A percentile compares a stretch with the other conserved stretches of the same genome.
Evolutionary conservation across 2,888 invertebrate genomes (phyloP).

Genomic region (Eilema sororculum): DNA sequence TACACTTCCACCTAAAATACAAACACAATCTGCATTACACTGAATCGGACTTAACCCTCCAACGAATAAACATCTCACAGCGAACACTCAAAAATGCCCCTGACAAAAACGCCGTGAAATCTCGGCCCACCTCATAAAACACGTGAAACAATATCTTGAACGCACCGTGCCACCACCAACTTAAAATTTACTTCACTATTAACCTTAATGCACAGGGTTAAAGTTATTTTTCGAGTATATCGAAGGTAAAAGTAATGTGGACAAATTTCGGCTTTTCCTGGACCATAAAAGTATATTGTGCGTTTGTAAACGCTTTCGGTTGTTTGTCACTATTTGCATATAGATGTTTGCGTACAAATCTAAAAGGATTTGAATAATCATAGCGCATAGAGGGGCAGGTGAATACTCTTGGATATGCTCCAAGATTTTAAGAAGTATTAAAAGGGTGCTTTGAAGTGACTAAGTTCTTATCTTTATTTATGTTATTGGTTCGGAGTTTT

Average conservation of each 20-base stretch:
- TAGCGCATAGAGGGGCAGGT: conserved; percentile 49
- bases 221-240: conserved; percentile 37
- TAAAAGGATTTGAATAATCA: conserved; percentile 59
- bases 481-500: conserved; percentile 25
- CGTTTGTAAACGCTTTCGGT: conserved; percentile 81
- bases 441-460: conserved; percentile 21
- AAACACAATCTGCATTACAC: conserved; percentile 64
- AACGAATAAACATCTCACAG: conserved; percentile 70
- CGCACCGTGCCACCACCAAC: conserved; percentile 46
- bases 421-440: conserved; percentile 31
- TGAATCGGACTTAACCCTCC: conserved; percentile 67
- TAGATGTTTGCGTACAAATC: conserved; percentile 67
- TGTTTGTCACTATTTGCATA: conserved; percentile 86
- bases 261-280: conserved; percentile 77
- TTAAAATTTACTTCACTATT: conserved; percentile 8
- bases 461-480: conserved; percentile 25
- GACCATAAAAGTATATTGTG: conserved; percentile 85
- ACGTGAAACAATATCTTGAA: conserved; percentile 84
- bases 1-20: conserved; percentile 44
- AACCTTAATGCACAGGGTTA: conserved; percentile 30
- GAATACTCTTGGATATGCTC: conserved; percentile 40
- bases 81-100: conserved; percentile 77
- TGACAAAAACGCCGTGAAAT: conserved; percentile 77
- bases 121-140: conserved; percentile 85
- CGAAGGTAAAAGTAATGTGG: conserved; percentile 47